Percentiles rank a stretch among this genome's conserved stretches.
phyloP scores from a whole-genome alignment of 2,113 vertebrate genomes.

The Suricata suricatta region DNA sequence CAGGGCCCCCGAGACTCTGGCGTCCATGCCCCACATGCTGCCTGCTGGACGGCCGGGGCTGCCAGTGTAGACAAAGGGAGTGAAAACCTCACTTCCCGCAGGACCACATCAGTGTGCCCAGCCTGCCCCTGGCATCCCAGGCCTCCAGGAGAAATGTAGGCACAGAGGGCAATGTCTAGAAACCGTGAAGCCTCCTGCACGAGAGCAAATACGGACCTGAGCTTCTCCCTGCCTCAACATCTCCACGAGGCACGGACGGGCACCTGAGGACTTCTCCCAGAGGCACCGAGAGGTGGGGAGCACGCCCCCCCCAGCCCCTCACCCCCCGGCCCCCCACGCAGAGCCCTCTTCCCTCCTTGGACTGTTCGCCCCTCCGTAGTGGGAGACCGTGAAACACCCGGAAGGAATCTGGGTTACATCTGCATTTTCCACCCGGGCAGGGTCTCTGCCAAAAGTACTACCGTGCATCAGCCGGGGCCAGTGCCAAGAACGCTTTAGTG shows the following conservation, averaged over 20 bases:
- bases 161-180: rapidly evolving
- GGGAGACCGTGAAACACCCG: neutral
- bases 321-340: rapidly evolving
- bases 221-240: neutral
- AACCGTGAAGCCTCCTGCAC: rapidly evolving
- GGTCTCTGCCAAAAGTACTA: neutral
- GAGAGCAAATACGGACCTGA: rapidly evolving
- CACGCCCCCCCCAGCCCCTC: no score
- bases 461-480: rapidly evolving
- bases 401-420: neutral
- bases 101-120: rapidly evolving
- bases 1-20: rapidly evolving
- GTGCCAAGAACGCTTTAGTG: rapidly evolving
- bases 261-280: neutral
- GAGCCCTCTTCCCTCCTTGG: neutral
- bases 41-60: neutral
- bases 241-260: neutral
- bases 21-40: rapidly evolving
- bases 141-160: neutral
- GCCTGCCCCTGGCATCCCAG: rapidly evolving
- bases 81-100: rapidly evolving
- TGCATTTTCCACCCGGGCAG: neutral
- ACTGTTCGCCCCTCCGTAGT: neutral
- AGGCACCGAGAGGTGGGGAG: rapidly evolving
- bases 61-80: rapidly evolving